Conservation (phyloP, 2,797 vertebrate genomes). For the Aulostomus chinensis region DNA sequence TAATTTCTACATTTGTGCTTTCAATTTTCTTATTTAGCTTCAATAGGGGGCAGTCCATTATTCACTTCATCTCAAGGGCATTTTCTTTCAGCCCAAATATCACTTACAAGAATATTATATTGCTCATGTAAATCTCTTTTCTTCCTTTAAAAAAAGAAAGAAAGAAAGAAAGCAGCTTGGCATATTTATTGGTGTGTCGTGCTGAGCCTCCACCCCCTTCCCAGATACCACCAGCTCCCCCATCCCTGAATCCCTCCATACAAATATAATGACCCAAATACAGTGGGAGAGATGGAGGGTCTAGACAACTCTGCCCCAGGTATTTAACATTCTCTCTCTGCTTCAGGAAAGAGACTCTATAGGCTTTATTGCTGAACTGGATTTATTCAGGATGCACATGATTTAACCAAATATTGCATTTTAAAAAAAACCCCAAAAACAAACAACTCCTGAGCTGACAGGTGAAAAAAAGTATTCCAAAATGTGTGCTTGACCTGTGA, state of each 20-base stretch:
- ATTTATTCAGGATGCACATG: not conserved
- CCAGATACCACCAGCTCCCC: constrained; percentile 1
- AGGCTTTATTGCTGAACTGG: not conserved
- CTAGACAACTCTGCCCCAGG: constrained; percentile 27
- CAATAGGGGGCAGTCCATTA: constrained; percentile 39
- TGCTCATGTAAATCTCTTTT: constrained; percentile 69
- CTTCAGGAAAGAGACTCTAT: not conserved
- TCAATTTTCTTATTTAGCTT: constrained; percentile 60
- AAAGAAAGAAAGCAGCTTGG: constrained; percentile 64
- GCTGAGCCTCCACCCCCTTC: constrained; percentile 40
- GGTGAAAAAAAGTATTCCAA: constrained; percentile 2
- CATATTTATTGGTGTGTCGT: constrained; percentile 69
- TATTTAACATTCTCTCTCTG: constrained; percentile 18
- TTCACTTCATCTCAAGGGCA: constrained; percentile 46
- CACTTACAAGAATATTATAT: constrained; percentile 66
- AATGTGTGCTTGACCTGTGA: constrained; percentile 9
- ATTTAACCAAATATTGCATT: not conserved
- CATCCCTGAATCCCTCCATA: constrained; percentile 38
- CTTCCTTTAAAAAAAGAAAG: constrained; percentile 48
- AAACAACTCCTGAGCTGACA: not conserved
- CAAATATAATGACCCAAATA: constrained; percentile 74
- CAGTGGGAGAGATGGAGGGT: constrained; percentile 35
- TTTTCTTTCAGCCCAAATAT: constrained; percentile 49
- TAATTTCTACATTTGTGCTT: constrained; percentile 60
- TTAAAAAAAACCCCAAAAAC: not conserved